Evolutionary conservation across 2,888 invertebrate genomes (phyloP).

Genomic region (Agonopterix subpropinquella): DNA sequence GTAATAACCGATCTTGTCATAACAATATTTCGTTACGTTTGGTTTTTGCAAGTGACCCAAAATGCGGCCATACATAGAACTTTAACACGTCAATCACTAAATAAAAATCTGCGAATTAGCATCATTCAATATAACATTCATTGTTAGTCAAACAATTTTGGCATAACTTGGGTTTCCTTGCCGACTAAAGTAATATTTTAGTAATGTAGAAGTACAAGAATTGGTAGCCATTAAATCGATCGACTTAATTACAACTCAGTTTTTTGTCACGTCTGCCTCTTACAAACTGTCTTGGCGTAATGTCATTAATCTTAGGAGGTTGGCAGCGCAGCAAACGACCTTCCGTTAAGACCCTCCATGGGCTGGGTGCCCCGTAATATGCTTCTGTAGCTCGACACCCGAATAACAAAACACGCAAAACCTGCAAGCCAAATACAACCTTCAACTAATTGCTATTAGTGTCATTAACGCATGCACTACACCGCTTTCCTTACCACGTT

Average conservation of each 20-base stretch:
- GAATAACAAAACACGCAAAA: conserved; percentile 52
- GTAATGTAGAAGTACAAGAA: conserved; percentile 1
- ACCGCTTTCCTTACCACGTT: conserved; percentile 39
- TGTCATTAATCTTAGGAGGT: conserved; percentile 69
- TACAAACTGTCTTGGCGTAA: conserved; percentile 66
- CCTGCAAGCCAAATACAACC: conserved; percentile 59
- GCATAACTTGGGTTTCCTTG: too few species aligned
- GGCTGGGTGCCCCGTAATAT: conserved; percentile 62
- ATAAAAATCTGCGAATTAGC: too few species aligned
- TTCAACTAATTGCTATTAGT: conserved; percentile 61
- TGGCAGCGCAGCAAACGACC: conserved; percentile 72
- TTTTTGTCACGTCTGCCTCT: conserved; percentile 62
- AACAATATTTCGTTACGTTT: too few species aligned
- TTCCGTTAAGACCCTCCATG: conserved; percentile 70
- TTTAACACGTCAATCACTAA: too few species aligned
- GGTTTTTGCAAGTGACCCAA: too few species aligned
- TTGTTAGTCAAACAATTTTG: too few species aligned
- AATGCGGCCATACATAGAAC: too few species aligned
- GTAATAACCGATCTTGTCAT: too few species aligned
- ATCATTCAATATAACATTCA: too few species aligned
- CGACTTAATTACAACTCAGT: conserved; percentile 50
- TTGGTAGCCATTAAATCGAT: conserved; percentile 30
- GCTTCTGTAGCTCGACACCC: conserved; percentile 46
- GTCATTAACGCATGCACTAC: conserved; percentile 52
- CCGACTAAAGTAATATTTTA: not conserved